phyloP scores from a whole-genome alignment of 2,113 vertebrate species.

The Psammodynastes pulverulentus region DNA sequence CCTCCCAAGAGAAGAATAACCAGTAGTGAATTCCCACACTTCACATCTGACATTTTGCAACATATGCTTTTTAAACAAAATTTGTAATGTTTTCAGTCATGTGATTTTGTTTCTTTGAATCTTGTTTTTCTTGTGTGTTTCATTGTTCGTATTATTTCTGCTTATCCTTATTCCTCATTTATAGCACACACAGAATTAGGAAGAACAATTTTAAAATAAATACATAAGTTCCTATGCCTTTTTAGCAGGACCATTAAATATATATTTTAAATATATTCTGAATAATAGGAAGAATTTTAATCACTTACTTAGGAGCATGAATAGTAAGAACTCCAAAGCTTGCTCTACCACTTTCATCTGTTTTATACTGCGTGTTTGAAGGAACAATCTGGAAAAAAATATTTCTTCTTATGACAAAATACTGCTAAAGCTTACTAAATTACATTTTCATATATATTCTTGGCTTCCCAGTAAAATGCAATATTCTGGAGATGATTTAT shows the following conservation, averaged over 20 bases:
- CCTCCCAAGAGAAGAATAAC: too few species aligned
- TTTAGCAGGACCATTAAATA: neutral
- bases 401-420: constrained; percentile 6
- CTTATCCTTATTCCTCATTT: neutral
- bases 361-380: constrained; percentile 71
- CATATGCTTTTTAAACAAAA: neutral
- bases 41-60: neutral
- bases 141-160: neutral
- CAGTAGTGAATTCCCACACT: too few species aligned
- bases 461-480: neutral
- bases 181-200: too few species aligned
- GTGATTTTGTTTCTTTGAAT: neutral
- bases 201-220: neutral
- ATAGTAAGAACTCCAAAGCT: constrained; percentile 74
- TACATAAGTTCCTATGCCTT: neutral
- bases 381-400: constrained; percentile 63
- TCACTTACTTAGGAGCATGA: constrained; percentile 82
- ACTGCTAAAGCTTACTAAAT: constrained; percentile 13
- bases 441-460: neutral
- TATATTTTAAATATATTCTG: neutral
- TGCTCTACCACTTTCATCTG: constrained; percentile 78
- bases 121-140: neutral
- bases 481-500: neutral
- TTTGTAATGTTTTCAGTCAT: neutral
- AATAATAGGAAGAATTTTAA: constrained; percentile 2